Base-by-base conservation (phyloP, 2,888 invertebrate genomes). In the Scaeva pyrastri region DNA sequence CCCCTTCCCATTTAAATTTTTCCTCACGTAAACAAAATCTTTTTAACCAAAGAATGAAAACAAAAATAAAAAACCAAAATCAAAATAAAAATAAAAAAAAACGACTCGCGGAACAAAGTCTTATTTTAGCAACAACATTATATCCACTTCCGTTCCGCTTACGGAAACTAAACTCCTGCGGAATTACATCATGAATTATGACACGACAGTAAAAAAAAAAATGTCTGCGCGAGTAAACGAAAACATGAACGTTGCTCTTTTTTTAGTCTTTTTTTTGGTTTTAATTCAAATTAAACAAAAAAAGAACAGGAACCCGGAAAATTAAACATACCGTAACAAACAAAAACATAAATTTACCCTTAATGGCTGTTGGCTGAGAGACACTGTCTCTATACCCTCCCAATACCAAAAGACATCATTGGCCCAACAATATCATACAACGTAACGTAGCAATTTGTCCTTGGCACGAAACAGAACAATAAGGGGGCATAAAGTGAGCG, bases 311-410 rank as follows among this genome's bases (percentile, higher is more conserved):
- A 66, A 78, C 76, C 86, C 86, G 86, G 86, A 86, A 86, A 86
- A 86, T 86, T 86, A 82, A 86, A 86, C 82, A 86, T 66, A 82
- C 86, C 86, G 86, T 86, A 86, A 86, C 86, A 86, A 86, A 86
- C 86, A 86, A 82, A 86, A 86, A 86, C 86, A 86, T 86, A 86
- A 86, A 86, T 86, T 78, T 82, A 82, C 86, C 86, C 86, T 86
- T 86, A 86, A 86, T 86, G 86, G 86, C 60, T 56, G 52, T 19
- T 58, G 48, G 55, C 48, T 56, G 43, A 70, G n/a, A 16, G 16
- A 16, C 16, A 7, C 45, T 45, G 52, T 48, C 31, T 31, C 26
- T 39, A 16, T 19, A 56, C 73, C 52, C 43, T 60, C 62, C 41
- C 23, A n/a, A n/a, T n/a, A 52, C 7, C 45, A 12, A 23, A 48